These are phyloP conservation scores for Macrotrachela quadricornifera DNA, from an alignment of 1,140 invertebrate genomes.

Conservation along the genomic window DNA sequence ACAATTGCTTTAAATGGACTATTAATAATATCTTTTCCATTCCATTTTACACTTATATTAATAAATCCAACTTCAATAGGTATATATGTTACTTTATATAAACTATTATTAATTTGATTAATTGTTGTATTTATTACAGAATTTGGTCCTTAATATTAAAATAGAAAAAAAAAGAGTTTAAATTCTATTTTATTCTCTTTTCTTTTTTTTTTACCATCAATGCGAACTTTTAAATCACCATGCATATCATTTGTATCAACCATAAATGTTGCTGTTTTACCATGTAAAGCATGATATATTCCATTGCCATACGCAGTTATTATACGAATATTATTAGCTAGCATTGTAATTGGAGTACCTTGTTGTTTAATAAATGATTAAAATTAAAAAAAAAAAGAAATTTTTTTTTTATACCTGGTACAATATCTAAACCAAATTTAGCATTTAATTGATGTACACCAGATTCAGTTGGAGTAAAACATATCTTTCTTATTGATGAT, in stretches of 20 bases:
- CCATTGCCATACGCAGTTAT: constrained; percentile 29
- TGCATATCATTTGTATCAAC: constrained; percentile 25
- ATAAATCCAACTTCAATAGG: constrained; percentile 50
- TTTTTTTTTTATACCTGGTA: too few relatives aligned
- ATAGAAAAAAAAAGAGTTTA: too few relatives aligned
- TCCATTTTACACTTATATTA: constrained; percentile 47
- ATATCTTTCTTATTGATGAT: background rate
- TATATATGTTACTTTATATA: constrained; percentile 43
- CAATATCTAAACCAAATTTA: too few relatives aligned
- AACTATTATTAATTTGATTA: constrained; percentile 34
- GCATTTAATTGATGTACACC: too few relatives aligned
- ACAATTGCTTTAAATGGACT: constrained; percentile 50
- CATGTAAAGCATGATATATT: constrained; percentile 19
- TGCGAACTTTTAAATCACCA: constrained; percentile 17
- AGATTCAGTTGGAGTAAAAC: too few relatives aligned
- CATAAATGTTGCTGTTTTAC: constrained; percentile 26
- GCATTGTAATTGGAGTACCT: constrained; percentile 6
- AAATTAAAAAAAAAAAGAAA: background rate
- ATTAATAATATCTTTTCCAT: constrained; percentile 33
- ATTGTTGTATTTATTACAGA: constrained; percentile 37
- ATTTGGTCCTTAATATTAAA: constrained; percentile 30
- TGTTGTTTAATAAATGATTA: background rate
- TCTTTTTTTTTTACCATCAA: too few relatives aligned
- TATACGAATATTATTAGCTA: constrained; percentile 7
- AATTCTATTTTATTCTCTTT: too few relatives aligned